Percentiles rank a stretch among this genome's conserved stretches.
These are phyloP conservation scores for Lutjanus erythropterus DNA, from an alignment of 2,113 vertebrate species.

Conservation along the genomic window DNA sequence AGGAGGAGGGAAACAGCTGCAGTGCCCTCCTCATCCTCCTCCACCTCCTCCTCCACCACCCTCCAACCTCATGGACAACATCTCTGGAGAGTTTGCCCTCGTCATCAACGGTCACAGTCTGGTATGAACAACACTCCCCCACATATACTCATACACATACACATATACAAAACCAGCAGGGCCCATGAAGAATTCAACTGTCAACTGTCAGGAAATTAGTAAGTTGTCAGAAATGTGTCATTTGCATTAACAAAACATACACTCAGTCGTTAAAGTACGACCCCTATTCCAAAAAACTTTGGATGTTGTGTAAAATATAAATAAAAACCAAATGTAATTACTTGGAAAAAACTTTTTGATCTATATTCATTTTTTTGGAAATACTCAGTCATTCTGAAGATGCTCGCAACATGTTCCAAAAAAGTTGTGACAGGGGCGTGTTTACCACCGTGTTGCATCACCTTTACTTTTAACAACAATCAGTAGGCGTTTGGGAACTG, in stretches of 20 bases:
- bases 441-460: too few species aligned
- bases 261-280: background rate
- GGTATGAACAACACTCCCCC: slow-evolving; percentile 80
- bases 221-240: background rate
- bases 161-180: background rate
- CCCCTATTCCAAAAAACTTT: too few species aligned
- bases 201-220: slow-evolving; percentile 32
- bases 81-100: slow-evolving; percentile 92
- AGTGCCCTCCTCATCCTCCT: slow-evolving; percentile 54
- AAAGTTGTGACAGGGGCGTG: too few species aligned
- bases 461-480: too few species aligned
- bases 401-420: too few species aligned
- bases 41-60: slow-evolving; percentile 76
- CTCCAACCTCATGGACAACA: slow-evolving; percentile 88
- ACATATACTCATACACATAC: background rate
- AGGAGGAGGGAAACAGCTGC: slow-evolving; percentile 60
- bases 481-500: too few species aligned
- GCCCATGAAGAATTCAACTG: background rate
- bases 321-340: too few species aligned
- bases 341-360: too few species aligned
- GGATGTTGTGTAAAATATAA: too few species aligned
- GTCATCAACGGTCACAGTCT: slow-evolving; percentile 95
- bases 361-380: too few species aligned
- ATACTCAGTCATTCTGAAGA: too few species aligned
- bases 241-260: background rate